Conservation (phyloP, 1,140 invertebrate genomes). For the Lordiphosa stackelbergi region DNA sequence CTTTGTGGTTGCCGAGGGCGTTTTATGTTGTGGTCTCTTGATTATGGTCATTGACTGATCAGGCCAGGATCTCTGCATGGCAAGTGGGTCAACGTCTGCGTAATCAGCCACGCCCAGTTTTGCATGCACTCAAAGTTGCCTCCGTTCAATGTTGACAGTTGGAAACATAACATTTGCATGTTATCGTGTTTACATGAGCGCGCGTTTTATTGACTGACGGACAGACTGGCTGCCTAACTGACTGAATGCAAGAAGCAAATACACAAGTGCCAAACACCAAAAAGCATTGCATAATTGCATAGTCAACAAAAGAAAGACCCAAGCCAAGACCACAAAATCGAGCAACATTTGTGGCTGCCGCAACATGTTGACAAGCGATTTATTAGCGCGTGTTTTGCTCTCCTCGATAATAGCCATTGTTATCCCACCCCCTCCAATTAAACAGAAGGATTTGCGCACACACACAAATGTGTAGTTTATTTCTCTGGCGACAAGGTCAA, state of each 20-base stretch:
- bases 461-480: conserved; percentile 12
- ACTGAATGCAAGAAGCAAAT: conserved; percentile 28
- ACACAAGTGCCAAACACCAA: conserved; percentile 12
- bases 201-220: conserved; percentile 3
- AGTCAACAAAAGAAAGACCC: conserved; percentile 19
- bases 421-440: no score
- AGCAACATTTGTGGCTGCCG: conserved; percentile 8
- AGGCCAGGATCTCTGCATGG: conserved; percentile 29
- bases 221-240: conserved; percentile 17
- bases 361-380: conserved; percentile 25
- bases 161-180: conserved; percentile 68
- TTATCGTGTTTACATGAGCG: conserved; percentile 47
- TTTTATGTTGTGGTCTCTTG: conserved; percentile 25
- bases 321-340: conserved; percentile 3
- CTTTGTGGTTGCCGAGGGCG: conserved; percentile 39
- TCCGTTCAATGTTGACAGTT: conserved; percentile 50
- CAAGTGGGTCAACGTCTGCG: conserved; percentile 50
- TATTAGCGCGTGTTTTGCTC: conserved; percentile 33
- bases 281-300: conserved; percentile 34
- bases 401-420: no score
- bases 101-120: conserved; percentile 44
- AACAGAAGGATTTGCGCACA: conserved; percentile 51
- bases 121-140: conserved; percentile 8
- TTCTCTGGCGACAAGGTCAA: conserved; percentile 42
- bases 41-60: conserved; percentile 32